Conservation (phyloP, 2,113 vertebrate species). For the crab-eating macaque (Macaca fascicularis) region DNA sequence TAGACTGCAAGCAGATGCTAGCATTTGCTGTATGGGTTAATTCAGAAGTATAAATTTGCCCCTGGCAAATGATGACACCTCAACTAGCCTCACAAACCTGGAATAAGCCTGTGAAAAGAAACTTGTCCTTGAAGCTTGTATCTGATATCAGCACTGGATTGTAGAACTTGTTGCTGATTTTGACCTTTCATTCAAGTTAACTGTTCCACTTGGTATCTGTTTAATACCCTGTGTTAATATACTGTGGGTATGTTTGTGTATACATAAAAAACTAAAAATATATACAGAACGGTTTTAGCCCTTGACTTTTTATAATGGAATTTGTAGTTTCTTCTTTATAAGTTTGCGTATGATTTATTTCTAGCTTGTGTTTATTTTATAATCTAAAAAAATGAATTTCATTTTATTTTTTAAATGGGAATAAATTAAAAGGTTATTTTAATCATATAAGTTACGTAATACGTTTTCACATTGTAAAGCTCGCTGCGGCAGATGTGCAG, state of each 20-base stretch:
- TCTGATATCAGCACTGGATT: too few species aligned
- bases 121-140: too few species aligned
- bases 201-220: too few species aligned
- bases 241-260: background rate
- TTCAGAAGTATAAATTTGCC: too few species aligned
- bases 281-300: background rate
- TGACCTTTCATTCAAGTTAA: too few species aligned
- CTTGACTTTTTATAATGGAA: background rate
- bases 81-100: too few species aligned
- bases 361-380: background rate
- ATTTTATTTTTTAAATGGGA: background rate
- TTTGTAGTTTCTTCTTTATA: background rate
- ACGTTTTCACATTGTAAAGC: background rate
- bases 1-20: constrained; percentile 60
- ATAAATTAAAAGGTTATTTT: background rate
- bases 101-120: too few species aligned
- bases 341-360: background rate
- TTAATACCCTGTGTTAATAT: too few species aligned
- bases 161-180: too few species aligned
- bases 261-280: background rate
- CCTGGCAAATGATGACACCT: too few species aligned
- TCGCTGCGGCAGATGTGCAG: background rate
- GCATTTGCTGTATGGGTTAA: too few species aligned
- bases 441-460: background rate
- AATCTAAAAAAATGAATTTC: background rate